Evolutionary conservation across 2,797 vertebrate genomes (phyloP).

Genomic region (Philypnodon macrostomus): DNA sequence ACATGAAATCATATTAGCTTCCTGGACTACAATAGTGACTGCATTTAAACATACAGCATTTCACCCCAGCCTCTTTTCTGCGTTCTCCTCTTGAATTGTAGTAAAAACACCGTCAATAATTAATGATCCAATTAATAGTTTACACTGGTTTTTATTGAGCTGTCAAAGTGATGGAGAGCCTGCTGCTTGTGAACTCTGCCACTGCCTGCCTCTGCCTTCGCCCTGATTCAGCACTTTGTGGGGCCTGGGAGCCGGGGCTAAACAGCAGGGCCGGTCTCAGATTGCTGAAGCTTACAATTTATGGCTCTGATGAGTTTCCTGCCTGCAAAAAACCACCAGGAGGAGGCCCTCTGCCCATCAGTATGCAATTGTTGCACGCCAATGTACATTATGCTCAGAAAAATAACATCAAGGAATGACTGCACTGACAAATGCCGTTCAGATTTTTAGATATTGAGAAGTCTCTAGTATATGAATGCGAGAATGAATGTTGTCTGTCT

Average conservation of each 20-base stretch:
- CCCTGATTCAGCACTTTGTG: slow-evolving; percentile 80
- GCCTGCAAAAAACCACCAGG: slow-evolving; percentile 61
- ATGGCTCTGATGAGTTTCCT: slow-evolving; percentile 68
- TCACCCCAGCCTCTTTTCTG: slow-evolving; percentile 54
- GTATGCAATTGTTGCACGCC: slow-evolving; percentile 55
- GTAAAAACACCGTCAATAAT: slow-evolving; percentile 84
- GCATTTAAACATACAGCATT: slow-evolving; percentile 64
- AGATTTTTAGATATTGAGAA: slow-evolving; percentile 18
- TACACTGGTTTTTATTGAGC: slow-evolving; percentile 85
- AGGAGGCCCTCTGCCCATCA: slow-evolving; percentile 49
- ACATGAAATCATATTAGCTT: slow-evolving; percentile 29
- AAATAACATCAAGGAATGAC: slow-evolving; percentile 17
- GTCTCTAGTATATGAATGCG: too few species aligned
- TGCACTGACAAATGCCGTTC: slow-evolving; percentile 17
- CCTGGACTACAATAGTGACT: slow-evolving; percentile 31
- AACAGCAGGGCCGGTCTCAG: slow-evolving; percentile 52
- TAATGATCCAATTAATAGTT: slow-evolving; percentile 89
- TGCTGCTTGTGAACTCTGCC: slow-evolving; percentile 61
- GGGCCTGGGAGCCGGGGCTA: slow-evolving; percentile 49
- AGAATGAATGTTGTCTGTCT: too few species aligned
- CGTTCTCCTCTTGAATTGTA: slow-evolving; percentile 65
- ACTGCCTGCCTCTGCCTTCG: slow-evolving; percentile 52
- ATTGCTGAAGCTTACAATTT: slow-evolving; percentile 75
- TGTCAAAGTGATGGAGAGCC: slow-evolving; percentile 85
- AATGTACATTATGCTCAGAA: slow-evolving; percentile 60